Percentiles rank a stretch among this genome's conserved stretches.
phyloP scores from a whole-genome alignment of 2,888 invertebrate species.

The Herminia tarsipennalis region DNA sequence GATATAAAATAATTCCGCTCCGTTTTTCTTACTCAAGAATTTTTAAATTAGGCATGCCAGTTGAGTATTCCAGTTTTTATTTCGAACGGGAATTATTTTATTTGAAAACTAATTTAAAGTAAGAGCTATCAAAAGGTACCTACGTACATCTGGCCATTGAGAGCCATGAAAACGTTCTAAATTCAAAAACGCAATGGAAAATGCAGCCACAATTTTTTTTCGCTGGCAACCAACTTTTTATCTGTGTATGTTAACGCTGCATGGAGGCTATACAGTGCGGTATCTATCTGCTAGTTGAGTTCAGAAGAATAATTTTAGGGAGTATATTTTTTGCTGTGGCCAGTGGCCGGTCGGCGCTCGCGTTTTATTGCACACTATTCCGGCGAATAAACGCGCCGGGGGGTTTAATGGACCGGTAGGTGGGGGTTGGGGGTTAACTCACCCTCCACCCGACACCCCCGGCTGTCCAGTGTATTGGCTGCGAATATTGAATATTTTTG shows the following conservation, averaged over 20 bases:
- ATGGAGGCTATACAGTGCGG: not conserved
- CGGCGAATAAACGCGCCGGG: conserved; percentile 74
- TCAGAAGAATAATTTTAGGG: conserved; percentile 70
- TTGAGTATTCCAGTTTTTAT: conserved; percentile 18
- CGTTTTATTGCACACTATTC: conserved; percentile 84
- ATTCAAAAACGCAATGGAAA: conserved; percentile 50
- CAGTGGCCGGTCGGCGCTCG: conserved; percentile 69
- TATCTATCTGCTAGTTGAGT: conserved; percentile 50
- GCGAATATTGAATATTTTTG: conserved; percentile 81
- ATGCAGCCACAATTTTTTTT: conserved; percentile 39
- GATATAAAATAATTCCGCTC: too few relatives aligned
- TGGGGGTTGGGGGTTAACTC: conserved; percentile 31
- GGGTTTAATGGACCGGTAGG: conserved; percentile 73
- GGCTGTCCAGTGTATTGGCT: conserved; percentile 63
- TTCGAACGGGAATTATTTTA: conserved; percentile 22
- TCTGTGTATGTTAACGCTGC: conserved; percentile 39
- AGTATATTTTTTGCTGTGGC: conserved; percentile 78
- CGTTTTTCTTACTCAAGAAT: conserved; percentile 20
- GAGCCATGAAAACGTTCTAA: conserved; percentile 48
- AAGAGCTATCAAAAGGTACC: conserved; percentile 37
- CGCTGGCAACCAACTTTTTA: conserved; percentile 31
- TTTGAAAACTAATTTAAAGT: conserved; percentile 33
- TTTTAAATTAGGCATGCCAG: conserved; percentile 20
- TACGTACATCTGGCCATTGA: conserved; percentile 41
- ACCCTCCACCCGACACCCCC: conserved; percentile 34